Conservation (phyloP, 2,797 vertebrate genomes). For the Echiichthys vipera region DNA sequence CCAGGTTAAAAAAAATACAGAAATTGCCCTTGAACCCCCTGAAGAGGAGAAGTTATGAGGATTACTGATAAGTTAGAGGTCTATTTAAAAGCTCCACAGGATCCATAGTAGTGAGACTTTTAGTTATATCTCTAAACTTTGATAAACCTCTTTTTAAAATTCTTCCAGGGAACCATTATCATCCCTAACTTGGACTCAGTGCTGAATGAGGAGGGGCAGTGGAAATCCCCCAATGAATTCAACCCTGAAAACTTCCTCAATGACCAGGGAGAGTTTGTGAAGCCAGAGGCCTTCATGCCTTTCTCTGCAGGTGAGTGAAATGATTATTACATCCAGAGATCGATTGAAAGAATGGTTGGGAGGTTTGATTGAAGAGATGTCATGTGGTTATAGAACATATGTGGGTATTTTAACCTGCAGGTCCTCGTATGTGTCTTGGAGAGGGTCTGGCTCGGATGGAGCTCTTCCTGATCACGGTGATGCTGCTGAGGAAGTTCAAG, state of each 20-base stretch:
- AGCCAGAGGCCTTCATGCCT: constrained; percentile 77
- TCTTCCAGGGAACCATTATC: constrained; percentile 61
- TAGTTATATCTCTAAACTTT: too few relatives aligned
- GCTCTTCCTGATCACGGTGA: constrained; percentile 78
- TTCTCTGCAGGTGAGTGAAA: constrained; percentile 67
- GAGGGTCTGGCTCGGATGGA: constrained; percentile 82
- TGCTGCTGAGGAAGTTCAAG: constrained; percentile 74
- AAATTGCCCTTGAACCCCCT: too few relatives aligned
- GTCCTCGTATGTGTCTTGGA: constrained; percentile 78
- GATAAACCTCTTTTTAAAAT: neutral
- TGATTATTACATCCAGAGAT: too few relatives aligned
- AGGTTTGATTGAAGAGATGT: too few relatives aligned
- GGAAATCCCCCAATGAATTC: constrained; percentile 77
- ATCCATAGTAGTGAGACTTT: too few relatives aligned
- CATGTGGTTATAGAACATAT: too few relatives aligned
- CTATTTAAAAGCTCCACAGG: too few relatives aligned
- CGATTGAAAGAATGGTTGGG: neutral
- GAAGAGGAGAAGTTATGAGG: too few relatives aligned
- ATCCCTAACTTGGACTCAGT: constrained; percentile 71
- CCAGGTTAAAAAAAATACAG: too few relatives aligned
- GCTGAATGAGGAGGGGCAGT: constrained; percentile 70
- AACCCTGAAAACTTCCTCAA: constrained; percentile 78
- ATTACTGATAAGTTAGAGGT: too few relatives aligned
- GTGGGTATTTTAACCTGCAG: too few relatives aligned
- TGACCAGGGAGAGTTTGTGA: constrained; percentile 68